Base-by-base conservation (phyloP, 2,888 invertebrate genomes). In the Bellardia pandia region DNA sequence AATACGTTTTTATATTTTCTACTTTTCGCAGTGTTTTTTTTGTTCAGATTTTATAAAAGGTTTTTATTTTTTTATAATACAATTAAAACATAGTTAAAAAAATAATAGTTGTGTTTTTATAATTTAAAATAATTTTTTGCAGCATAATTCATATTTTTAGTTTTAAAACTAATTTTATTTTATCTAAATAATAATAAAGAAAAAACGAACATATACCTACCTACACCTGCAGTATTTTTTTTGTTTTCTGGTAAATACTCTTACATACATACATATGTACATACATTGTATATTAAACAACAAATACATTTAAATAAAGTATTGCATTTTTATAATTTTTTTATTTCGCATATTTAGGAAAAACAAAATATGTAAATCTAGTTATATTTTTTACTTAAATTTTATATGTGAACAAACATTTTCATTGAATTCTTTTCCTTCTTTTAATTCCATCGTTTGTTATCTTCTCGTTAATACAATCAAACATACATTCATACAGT, bases 1-100 rank as follows among this genome's bases (percentile, higher is more conserved):
- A 81, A 84, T 87, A 72, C 86, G 53, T 81, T 81, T 81, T 60
- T 86, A 60, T 76, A 79, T 83, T 87, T 87, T 87, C 77, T 64
- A 77, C 85, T 85, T 85, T 77, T 87, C 87, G 69, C 79, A 79
- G 77, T 84, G 80, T 72, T 77, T 64, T 69, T 74, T 82, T 80
- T 85, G 40, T 75, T 78, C 37, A 76, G 64, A 78, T 74, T 69
- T 71, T 78, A 42, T 62, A 11, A 69, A 76, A 53, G 23, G 23
- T 23, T 45, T 68, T 76, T 48, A 11, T 64, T 72, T 80, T 30
- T 0, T 72, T 5, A 60, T n/a, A 75, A 42, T 51, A 69, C 68
- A 75, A 51, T 23, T 13, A 75, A 83, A 56, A 72, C 72, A 64
- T 33, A 16, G 45, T 16, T 33, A 42, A 69, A 13, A 23, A 51